Evolutionary conservation across 2,797 vertebrate genomes (phyloP).

Genomic region (Cyprinella venusta): DNA sequence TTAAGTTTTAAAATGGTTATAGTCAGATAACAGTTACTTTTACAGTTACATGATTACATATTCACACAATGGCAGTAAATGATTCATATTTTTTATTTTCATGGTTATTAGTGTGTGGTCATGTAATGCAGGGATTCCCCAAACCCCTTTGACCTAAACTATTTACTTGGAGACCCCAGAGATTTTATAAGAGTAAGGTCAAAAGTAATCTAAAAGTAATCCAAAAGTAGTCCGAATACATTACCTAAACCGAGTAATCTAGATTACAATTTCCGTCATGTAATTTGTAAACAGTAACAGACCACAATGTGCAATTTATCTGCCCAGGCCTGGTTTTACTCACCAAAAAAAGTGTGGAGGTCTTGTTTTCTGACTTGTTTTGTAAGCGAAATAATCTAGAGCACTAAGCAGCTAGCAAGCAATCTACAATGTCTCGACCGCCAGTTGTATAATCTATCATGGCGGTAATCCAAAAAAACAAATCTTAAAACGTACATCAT

Average conservation of each 20-base stretch:
- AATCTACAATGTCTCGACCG: slow-evolving; percentile 50
- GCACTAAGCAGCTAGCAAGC: slow-evolving; percentile 6
- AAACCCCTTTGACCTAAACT: neutral
- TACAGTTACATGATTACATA: neutral
- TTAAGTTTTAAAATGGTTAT: neutral
- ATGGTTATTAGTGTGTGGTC: too few relatives aligned
- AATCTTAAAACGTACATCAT: slow-evolving; percentile 8
- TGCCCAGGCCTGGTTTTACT: neutral
- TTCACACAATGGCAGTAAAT: neutral
- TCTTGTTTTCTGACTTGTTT: slow-evolving; percentile 2
- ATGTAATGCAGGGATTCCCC: neutral
- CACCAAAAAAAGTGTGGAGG: neutral
- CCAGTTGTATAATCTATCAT: slow-evolving; percentile 49
- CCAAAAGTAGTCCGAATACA: neutral
- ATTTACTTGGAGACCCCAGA: too few relatives aligned
- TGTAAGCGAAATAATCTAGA: slow-evolving; percentile 27
- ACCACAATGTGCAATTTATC: neutral
- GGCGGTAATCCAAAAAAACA: slow-evolving; percentile 35
- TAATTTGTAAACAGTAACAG: neutral
- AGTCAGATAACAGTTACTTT: neutral
- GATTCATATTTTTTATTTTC: neutral
- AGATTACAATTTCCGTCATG: neutral
- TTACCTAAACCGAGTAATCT: neutral
- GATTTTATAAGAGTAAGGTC: neutral
- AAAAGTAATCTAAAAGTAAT: neutral